Evolutionary conservation across 2,113 vertebrate genomes (phyloP).

Genomic region (Mustela nigripes): DNA sequence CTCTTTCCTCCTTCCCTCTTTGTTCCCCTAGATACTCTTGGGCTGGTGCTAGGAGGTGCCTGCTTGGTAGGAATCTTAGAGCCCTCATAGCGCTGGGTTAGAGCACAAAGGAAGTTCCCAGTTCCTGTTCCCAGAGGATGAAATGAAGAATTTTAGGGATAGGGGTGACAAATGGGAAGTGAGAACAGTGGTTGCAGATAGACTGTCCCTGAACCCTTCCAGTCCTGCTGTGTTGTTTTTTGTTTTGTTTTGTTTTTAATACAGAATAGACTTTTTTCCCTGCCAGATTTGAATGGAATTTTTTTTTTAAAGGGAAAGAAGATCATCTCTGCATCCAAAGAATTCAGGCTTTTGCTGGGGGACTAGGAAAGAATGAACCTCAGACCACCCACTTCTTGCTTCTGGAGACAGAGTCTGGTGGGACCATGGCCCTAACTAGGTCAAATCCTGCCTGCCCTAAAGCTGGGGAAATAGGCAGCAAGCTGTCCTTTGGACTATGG

Average conservation of each 20-base stretch:
- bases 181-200: neutral
- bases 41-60: neutral
- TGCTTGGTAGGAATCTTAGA: neutral
- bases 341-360: constrained; percentile 22
- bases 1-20: neutral
- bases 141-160: neutral
- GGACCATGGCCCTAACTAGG: neutral
- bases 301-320: constrained; percentile 31
- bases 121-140: neutral
- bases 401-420: neutral
- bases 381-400: neutral
- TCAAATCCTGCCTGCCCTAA: neutral
- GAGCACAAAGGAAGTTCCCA: neutral
- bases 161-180: neutral
- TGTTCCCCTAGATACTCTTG: neutral
- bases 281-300: neutral
- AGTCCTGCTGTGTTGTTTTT: neutral
- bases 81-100: neutral
- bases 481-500: neutral
- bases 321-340: constrained; percentile 43
- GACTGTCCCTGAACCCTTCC: neutral
- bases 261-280: neutral
- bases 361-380: neutral
- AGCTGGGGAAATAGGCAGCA: neutral
- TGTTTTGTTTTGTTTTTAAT: neutral